Conservation (phyloP, 2,888 invertebrate genomes). For the Isoperla grammatica region DNA sequence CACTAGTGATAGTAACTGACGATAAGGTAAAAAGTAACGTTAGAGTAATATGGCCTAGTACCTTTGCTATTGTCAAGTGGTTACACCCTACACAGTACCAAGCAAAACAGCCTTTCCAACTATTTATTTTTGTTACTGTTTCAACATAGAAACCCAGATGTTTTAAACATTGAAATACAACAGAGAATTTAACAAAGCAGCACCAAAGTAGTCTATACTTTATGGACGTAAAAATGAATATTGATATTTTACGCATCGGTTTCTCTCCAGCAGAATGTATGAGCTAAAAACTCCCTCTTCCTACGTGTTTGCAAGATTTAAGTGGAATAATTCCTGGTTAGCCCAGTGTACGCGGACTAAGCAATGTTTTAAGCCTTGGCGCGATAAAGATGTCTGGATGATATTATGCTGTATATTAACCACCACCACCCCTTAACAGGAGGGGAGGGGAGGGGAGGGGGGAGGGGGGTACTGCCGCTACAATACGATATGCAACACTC, state of each 20-base stretch:
- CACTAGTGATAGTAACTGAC: too few relatives aligned
- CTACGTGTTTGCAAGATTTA: constrained; percentile 3
- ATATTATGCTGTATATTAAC: background rate
- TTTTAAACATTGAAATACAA: constrained; percentile 5
- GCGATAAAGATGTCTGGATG: constrained; percentile 13
- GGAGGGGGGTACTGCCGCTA: background rate
- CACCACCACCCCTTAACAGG: background rate
- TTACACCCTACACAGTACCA: too few relatives aligned
- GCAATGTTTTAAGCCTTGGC: constrained; percentile 6
- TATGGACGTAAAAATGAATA: constrained; percentile 9
- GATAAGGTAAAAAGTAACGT: too few relatives aligned
- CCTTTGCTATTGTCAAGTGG: too few relatives aligned
- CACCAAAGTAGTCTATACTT: constrained; percentile 1
- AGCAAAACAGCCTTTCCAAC: too few relatives aligned
- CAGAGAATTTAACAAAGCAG: background rate
- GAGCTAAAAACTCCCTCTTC: background rate
- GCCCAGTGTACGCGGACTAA: constrained; percentile 3
- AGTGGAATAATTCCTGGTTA: constrained; percentile 11
- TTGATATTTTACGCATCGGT: constrained; percentile 3
- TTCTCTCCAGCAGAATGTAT: constrained; percentile 1
- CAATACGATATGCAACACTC: background rate
- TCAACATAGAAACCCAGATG: background rate
- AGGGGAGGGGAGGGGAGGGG: too few relatives aligned
- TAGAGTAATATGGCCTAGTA: too few relatives aligned
- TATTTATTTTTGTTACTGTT: too few relatives aligned